Conservation (phyloP, 2,113 vertebrate genomes). For the Heptranchias perlo region DNA sequence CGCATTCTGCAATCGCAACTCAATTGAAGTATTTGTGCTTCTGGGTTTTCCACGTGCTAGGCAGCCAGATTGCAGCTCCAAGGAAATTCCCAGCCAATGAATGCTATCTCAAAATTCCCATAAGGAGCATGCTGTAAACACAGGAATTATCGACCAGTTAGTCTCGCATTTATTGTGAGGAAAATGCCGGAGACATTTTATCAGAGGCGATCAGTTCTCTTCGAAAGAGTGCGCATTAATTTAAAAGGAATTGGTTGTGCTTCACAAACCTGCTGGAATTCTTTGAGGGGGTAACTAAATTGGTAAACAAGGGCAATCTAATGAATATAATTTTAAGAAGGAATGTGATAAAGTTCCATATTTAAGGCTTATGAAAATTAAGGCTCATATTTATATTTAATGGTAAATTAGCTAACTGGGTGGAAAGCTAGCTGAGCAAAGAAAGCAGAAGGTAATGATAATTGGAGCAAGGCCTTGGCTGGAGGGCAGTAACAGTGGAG, state of each 20-base stretch:
- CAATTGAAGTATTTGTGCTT: too few relatives aligned
- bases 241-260: not conserved
- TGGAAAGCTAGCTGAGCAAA: not conserved
- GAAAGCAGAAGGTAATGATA: not conserved
- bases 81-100: too few relatives aligned
- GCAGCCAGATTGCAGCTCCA: too few relatives aligned
- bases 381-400: not conserved
- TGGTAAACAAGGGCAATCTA: not conserved
- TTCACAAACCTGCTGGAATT: not conserved
- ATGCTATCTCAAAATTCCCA: too few relatives aligned
- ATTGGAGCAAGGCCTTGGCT: not conserved
- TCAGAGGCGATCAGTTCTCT: not conserved
- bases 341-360: not conserved
- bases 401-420: not conserved
- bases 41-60: too few relatives aligned
- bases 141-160: not conserved
- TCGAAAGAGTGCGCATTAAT: not conserved
- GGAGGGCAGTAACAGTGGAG: not conserved
- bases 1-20: too few relatives aligned
- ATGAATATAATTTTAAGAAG: not conserved
- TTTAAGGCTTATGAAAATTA: not conserved
- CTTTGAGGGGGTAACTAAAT: not conserved
- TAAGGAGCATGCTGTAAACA: not conserved
- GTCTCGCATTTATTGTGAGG: not conserved
- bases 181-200: not conserved